Evolutionary conservation across 2,113 vertebrate genomes (phyloP).

Genomic region (Parotia lawesii): DNA sequence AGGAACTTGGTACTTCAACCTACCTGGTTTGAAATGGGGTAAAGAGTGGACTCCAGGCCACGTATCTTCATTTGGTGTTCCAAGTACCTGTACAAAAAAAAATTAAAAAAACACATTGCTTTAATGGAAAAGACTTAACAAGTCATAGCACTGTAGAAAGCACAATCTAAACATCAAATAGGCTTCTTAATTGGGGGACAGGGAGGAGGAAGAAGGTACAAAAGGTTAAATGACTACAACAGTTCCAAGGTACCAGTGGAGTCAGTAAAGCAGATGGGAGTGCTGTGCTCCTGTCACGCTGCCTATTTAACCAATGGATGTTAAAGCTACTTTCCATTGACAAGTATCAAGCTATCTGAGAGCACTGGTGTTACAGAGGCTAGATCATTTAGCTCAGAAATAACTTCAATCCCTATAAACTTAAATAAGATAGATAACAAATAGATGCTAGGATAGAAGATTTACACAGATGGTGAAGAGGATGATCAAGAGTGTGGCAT

Average conservation of each 20-base stretch:
- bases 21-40: slow-evolving; percentile 95
- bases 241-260: not conserved
- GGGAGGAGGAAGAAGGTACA: not conserved
- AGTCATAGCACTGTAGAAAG: not conserved
- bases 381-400: not conserved
- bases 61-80: slow-evolving; percentile 89
- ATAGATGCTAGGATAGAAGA: not conserved
- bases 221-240: not conserved
- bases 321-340: not conserved
- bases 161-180: not conserved
- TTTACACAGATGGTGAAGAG: not conserved
- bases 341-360: not conserved
- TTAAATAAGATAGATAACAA: not conserved
- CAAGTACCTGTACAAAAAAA: slow-evolving; percentile 79
- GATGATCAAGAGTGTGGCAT: not conserved
- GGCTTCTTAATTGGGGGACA: not conserved
- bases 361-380: not conserved
- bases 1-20: not conserved
- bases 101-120: not conserved
- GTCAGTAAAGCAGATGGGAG: not conserved
- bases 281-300: not conserved
- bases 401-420: not conserved
- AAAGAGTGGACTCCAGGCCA: slow-evolving; percentile 93
- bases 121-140: not conserved
- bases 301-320: not conserved